Evolutionary conservation across 2,113 vertebrate species (phyloP).

Genomic region (Antidorcas marsupialis): DNA sequence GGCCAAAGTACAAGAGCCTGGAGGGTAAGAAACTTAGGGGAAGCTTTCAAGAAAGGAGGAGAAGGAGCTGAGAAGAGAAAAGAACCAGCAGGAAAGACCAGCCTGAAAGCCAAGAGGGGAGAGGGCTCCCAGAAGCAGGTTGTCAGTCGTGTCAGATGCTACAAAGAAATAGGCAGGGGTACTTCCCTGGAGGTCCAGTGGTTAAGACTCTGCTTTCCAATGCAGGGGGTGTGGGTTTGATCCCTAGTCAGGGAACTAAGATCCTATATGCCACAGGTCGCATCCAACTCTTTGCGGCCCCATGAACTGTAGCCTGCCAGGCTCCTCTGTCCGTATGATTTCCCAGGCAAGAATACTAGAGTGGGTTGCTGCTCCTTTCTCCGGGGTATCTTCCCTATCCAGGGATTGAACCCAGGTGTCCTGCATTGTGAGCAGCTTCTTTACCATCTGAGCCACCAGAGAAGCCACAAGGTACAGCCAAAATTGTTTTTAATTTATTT

Average conservation of each 20-base stretch:
- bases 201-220: background rate
- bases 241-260: background rate
- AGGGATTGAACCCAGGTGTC: background rate
- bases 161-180: background rate
- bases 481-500: background rate
- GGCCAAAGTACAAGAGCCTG: background rate
- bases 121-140: accelerated
- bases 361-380: background rate
- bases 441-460: background rate
- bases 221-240: background rate
- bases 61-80: background rate
- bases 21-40: too few species aligned
- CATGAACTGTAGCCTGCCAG: background rate
- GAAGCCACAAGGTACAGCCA: background rate
- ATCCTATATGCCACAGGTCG: background rate
- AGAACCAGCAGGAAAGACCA: background rate
- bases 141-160: background rate
- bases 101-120: background rate
- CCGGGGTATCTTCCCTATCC: background rate
- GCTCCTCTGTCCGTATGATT: background rate
- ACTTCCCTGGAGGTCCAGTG: background rate
- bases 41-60: background rate
- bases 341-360: background rate
- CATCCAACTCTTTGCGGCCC: background rate
- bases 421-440: background rate